These are phyloP conservation scores for Nysson spinosus DNA, from an alignment of 2,888 invertebrate genomes.

Conservation along the genomic window DNA sequence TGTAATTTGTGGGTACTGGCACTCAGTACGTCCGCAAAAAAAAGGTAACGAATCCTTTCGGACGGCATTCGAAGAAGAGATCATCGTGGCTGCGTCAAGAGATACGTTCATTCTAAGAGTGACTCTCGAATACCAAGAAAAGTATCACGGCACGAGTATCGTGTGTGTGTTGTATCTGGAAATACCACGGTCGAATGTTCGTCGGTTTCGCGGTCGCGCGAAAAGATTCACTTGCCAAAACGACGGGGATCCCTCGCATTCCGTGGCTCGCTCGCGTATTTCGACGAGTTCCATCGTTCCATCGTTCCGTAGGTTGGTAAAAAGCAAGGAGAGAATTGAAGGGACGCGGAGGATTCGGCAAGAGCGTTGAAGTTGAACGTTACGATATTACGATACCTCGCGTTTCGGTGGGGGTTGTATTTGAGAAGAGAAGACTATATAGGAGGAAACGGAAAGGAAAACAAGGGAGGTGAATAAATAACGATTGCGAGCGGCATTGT, in stretches of 20 bases:
- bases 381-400: no score
- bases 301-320: background rate
- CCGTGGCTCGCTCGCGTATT: constrained; percentile 19
- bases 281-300: constrained; percentile 18
- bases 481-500: constrained; percentile 44
- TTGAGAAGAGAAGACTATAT: no score
- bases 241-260: constrained; percentile 29
- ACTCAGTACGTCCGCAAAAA: no score
- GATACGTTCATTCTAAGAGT: background rate
- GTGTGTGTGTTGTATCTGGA: constrained; percentile 12
- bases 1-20: no score
- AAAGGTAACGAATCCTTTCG: no score
- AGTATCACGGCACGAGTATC: background rate
- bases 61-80: background rate
- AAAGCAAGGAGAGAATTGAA: constrained; percentile 30
- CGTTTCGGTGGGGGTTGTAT: constrained; percentile 5
- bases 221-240: constrained; percentile 24
- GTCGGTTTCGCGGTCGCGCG: constrained; percentile 10
- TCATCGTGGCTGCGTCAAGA: background rate
- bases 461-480: constrained; percentile 34
- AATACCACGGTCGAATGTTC: constrained; percentile 10
- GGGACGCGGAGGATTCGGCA: constrained; percentile 19
- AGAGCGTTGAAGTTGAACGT: background rate
- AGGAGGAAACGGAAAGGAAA: background rate
- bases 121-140: background rate